Evolutionary conservation across 2,113 vertebrate genomes (phyloP).

Genomic region (Zeus faber): DNA sequence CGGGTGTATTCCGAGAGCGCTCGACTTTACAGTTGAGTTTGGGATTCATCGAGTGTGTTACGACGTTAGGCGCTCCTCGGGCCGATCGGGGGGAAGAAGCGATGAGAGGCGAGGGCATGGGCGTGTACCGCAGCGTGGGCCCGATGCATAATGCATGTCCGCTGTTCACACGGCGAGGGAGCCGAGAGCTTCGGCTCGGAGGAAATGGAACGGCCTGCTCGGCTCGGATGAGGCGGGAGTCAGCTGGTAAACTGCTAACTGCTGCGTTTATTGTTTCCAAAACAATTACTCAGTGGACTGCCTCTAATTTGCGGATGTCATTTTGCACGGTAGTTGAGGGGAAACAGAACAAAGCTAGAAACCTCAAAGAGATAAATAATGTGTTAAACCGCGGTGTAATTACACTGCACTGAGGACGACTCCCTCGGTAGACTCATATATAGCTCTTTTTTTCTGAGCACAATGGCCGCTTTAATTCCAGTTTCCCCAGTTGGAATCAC

Average conservation of each 20-base stretch:
- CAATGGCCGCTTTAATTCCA: too few relatives aligned
- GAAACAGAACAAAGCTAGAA: constrained; percentile 34
- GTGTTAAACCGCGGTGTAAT: constrained; percentile 12
- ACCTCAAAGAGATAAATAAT: constrained; percentile 1
- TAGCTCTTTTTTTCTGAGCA: too few relatives aligned
- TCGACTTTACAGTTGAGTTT: constrained; percentile 1
- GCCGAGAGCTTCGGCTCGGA: constrained; percentile 40
- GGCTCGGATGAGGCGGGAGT: constrained; percentile 11
- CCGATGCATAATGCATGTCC: constrained; percentile 57
- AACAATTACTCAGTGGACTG: constrained; percentile 29
- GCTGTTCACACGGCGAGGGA: constrained; percentile 46
- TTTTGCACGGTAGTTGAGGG: constrained; percentile 48
- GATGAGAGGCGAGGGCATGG: constrained; percentile 45
- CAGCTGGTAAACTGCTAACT: constrained; percentile 38
- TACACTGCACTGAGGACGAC: too few relatives aligned
- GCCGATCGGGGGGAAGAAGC: constrained; percentile 5
- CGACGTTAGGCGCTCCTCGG: constrained; percentile 11
- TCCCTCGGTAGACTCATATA: too few relatives aligned
- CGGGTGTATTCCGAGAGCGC: too few relatives aligned
- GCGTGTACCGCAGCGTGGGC: constrained; percentile 37
- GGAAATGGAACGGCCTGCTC: constrained; percentile 25
- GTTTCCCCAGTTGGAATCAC: too few relatives aligned
- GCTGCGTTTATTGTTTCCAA: constrained; percentile 41
- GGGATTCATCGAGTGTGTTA: constrained; percentile 15
- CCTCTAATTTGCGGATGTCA: constrained; percentile 49